Evolutionary conservation across 2,888 invertebrate species (phyloP).

Genomic region (Acanthosoma haemorrhoidale): DNA sequence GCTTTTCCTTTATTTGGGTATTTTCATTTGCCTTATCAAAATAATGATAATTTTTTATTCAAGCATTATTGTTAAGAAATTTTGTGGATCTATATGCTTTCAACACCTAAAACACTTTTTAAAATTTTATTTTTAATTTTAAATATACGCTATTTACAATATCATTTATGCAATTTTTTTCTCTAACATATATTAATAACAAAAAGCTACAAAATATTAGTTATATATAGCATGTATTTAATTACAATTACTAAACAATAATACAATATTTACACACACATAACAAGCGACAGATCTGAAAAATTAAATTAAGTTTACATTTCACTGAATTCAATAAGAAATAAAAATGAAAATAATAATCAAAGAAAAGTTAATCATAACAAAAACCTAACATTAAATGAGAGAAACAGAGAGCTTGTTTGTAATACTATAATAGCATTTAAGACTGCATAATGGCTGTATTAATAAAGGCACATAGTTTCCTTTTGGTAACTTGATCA

Average conservation of each 20-base stretch:
- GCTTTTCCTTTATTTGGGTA: no score
- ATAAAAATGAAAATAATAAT: not conserved
- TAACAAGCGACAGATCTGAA: constrained; percentile 29
- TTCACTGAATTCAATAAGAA: not conserved
- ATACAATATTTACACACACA: constrained; percentile 32
- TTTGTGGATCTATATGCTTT: not conserved
- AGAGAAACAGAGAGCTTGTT: constrained; percentile 21
- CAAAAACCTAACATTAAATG: constrained; percentile 1
- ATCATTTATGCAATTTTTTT: constrained; percentile 28
- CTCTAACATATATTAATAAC: constrained; percentile 31
- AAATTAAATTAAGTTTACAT: constrained; percentile 8
- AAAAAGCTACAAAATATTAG: constrained; percentile 35
- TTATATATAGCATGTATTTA: constrained; percentile 25
- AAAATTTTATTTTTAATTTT: constrained; percentile 4
- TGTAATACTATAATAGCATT: constrained; percentile 23
- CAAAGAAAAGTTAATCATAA: not conserved
- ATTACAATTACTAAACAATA: constrained; percentile 27
- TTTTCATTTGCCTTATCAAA: no score
- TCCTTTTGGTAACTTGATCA: constrained; percentile 36
- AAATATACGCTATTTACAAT: constrained; percentile 31
- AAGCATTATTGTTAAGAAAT: no score
- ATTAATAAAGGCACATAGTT: constrained; percentile 35
- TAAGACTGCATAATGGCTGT: constrained; percentile 29
- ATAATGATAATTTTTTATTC: no score
- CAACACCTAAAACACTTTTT: not conserved